A percentile compares a stretch with the other conserved stretches of the same genome.
phyloP scores from a whole-genome alignment of 2,888 invertebrate genomes.

The Buathra laborator region DNA sequence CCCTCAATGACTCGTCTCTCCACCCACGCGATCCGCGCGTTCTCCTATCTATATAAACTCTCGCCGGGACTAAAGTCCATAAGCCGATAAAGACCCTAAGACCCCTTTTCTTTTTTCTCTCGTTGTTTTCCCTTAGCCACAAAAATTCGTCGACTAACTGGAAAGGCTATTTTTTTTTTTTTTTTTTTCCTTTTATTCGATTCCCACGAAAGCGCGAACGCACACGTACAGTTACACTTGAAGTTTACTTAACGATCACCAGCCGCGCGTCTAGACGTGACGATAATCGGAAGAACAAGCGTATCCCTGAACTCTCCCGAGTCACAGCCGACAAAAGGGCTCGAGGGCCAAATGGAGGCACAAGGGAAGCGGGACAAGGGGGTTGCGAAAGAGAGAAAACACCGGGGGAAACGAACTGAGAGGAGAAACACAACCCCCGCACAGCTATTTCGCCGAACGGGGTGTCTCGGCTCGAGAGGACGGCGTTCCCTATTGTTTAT shows the following conservation, averaged over 20 bases:
- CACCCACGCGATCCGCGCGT: background rate
- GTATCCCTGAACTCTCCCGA: conserved; percentile 36
- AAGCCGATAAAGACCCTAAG: conserved; percentile 20
- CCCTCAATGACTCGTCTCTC: background rate
- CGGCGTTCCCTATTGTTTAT: conserved; percentile 66
- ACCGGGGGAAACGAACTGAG: background rate
- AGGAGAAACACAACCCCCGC: conserved; percentile 40
- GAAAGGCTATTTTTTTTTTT: background rate
- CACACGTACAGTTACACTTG: conserved; percentile 30
- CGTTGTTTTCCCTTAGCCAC: background rate
- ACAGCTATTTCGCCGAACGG: conserved; percentile 61
- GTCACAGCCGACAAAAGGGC: conserved; percentile 55
- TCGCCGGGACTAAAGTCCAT: background rate
- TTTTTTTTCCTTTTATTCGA: background rate
- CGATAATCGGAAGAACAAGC: conserved; percentile 60
- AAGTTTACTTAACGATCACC: conserved; percentile 59
- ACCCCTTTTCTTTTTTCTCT: conserved; percentile 4
- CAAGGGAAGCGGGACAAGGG: background rate
- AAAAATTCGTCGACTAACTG: background rate
- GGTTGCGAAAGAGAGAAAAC: background rate
- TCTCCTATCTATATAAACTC: background rate
- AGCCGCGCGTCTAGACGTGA: conserved; percentile 42
- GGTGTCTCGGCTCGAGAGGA: conserved; percentile 64
- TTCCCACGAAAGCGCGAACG: background rate
- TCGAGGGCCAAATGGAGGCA: conserved; percentile 23